These are phyloP conservation scores for Echiichthys vipera DNA, from an alignment of 2,797 vertebrate species.

Conservation along the genomic window DNA sequence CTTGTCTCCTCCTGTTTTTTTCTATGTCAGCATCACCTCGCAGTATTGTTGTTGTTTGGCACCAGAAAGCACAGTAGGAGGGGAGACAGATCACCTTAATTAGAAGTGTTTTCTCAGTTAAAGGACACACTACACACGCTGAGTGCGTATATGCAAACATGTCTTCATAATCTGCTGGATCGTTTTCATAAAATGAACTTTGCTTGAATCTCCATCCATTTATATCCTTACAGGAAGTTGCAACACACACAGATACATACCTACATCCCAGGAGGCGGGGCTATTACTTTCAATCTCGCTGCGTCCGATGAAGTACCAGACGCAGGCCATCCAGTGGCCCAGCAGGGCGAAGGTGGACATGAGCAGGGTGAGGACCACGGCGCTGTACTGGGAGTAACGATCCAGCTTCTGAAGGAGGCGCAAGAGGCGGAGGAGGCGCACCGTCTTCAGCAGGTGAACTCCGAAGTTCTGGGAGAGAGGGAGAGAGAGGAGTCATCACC, in stretches of 20 bases:
- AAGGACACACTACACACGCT: slow-evolving; percentile 26
- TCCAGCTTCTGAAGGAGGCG: slow-evolving; percentile 96
- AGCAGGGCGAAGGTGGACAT: slow-evolving; percentile 96
- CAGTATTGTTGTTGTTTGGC: slow-evolving; percentile 48
- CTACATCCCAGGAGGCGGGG: slow-evolving; percentile 75
- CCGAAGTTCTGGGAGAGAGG: slow-evolving; percentile 85
- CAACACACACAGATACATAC: slow-evolving; percentile 45
- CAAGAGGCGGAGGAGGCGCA: slow-evolving; percentile 92
- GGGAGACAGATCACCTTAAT: slow-evolving; percentile 55
- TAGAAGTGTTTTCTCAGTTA: slow-evolving; percentile 66
- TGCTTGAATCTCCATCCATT: background rate
- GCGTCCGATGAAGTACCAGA: slow-evolving; percentile 96
- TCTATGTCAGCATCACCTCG: background rate
- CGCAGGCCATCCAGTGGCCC: slow-evolving; percentile 97
- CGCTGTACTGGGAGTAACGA: slow-evolving; percentile 97
- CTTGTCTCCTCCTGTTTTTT: background rate
- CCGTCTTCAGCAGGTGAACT: slow-evolving; percentile 95
- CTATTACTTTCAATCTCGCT: slow-evolving; percentile 90
- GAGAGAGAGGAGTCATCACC: background rate
- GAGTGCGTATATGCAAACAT: background rate
- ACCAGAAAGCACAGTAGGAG: slow-evolving; percentile 51
- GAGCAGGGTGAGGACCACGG: slow-evolving; percentile 94
- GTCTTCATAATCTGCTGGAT: slow-evolving; percentile 1
- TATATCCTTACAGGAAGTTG: background rate
- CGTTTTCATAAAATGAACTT: background rate